These are phyloP conservation scores for Panulirus ornatus DNA, from an alignment of 1,140 invertebrate species.

Conservation along the genomic window DNA sequence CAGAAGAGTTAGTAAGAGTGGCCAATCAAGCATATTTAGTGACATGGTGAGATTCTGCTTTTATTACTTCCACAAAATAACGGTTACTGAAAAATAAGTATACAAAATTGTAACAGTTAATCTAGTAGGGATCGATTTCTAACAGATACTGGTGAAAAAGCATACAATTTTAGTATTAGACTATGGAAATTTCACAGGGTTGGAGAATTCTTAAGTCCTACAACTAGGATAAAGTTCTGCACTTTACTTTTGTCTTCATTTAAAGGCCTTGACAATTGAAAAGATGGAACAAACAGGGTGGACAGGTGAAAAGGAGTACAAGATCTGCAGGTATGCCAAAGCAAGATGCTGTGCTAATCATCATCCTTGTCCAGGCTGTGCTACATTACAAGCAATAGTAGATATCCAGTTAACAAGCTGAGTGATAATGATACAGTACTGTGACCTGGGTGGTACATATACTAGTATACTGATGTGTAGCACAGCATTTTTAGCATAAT, in stretches of 20 bases:
- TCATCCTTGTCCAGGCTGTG: constrained; percentile 3
- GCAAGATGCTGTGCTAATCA: constrained; percentile 55
- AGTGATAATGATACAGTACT: background rate
- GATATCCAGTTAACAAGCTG: background rate
- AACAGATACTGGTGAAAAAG: background rate
- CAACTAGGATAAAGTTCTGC: background rate
- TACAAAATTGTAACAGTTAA: background rate
- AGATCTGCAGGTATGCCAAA: constrained; percentile 66
- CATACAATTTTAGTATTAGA: too few species aligned
- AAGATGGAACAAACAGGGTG: constrained; percentile 56
- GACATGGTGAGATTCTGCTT: constrained; percentile 20
- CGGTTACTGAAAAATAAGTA: background rate
- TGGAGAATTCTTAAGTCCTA: background rate
- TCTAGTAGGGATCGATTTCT: background rate
- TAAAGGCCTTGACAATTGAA: constrained; percentile 59
- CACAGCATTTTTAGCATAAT: constrained; percentile 51
- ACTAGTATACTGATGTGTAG: constrained; percentile 53
- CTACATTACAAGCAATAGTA: background rate
- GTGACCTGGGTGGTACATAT: background rate
- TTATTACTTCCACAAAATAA: constrained; percentile 3
- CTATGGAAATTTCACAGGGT: background rate
- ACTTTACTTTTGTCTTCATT: constrained; percentile 4
- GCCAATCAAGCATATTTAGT: constrained; percentile 50
- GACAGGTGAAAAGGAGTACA: constrained; percentile 50
- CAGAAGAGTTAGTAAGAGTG: constrained; percentile 48